Evolutionary conservation across 2,797 vertebrate genomes (phyloP), one percentile per base, ranked within the genome.

Genomic region (Allobates femoralis): DNA sequence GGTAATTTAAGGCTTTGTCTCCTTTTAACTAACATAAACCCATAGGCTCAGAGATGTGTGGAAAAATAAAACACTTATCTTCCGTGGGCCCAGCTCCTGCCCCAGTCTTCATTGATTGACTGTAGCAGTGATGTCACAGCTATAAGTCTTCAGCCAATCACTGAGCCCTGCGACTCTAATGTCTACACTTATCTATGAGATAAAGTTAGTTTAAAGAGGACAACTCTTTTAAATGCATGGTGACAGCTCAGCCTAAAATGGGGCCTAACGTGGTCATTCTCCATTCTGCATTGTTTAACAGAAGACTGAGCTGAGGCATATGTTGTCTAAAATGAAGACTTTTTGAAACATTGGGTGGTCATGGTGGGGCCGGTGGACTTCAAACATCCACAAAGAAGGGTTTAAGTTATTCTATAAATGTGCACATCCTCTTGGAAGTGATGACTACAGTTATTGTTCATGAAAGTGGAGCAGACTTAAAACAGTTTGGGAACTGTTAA

Each of bases 401-500:
- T 2, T 2, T 2, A 30, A 37, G 10, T 8, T 69, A n/a, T 71
- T 71, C 34, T 41, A 12, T 23, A 37, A 66, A 37, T 69, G 32
- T 69, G 66, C 7, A 41, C 18, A 23, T 41, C 32, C 3, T 2
- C 67, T 18, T 69, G 0, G 2, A 32, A 21, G 18, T 19, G 15
- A 69, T 34, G 7, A 69, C 66, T n/a, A 26, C 11, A 26, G 12
- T 69, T 74, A 26, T 74, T 74, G 32, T 41, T 41, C 21, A 74
- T 46, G 46, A 74, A 46, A 50, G 37, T n/a, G 23, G 50, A 74
- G 3, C 71, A 50, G 23, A 50, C 41, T 18, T n/a, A 5, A 11
- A 71, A 32, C n/a, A n/a, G 18, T 69, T 37, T 79, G 37, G 28
- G 73, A 80, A n/a, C 55, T 21, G 6, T 75, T 41, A 41, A 85